Evolutionary conservation across 2,888 invertebrate species (phyloP).

Genomic region (Folsomia candida): DNA sequence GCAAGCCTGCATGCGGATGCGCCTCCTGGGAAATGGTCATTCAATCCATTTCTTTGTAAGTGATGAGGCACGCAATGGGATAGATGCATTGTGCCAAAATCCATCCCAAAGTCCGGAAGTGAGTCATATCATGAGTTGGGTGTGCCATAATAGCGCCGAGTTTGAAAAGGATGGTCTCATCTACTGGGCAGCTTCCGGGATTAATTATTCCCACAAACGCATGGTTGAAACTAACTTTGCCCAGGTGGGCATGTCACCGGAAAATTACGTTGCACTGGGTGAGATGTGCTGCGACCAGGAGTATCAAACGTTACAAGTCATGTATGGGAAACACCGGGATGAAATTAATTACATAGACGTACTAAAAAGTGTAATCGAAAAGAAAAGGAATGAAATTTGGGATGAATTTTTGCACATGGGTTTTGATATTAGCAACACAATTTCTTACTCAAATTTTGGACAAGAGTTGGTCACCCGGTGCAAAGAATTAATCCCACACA

Average conservation of each 20-base stretch:
- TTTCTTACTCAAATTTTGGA: background rate
- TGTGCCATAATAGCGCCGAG: constrained; percentile 21
- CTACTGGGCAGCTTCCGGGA: constrained; percentile 30
- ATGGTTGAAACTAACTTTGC: constrained; percentile 22
- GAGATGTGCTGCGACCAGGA: constrained; percentile 24
- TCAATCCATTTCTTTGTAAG: constrained; percentile 33
- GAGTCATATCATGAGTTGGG: constrained; percentile 35
- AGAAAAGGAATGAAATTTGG: background rate
- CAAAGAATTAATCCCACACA: constrained; percentile 12
- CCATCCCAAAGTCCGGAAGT: constrained; percentile 16
- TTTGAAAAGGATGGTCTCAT: constrained; percentile 32
- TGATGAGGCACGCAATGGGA: constrained; percentile 26
- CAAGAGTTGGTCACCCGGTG: background rate
- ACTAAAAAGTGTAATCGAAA: background rate
- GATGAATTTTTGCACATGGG: background rate
- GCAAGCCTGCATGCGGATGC: constrained; percentile 41
- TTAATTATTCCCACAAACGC: constrained; percentile 27
- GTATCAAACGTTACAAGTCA: constrained; percentile 17
- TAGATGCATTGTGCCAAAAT: background rate
- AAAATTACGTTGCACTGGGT: background rate
- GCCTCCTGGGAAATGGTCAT: constrained; percentile 35
- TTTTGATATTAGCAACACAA: background rate
- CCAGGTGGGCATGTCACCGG: background rate
- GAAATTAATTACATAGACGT: background rate
- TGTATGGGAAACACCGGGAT: constrained; percentile 24